Evolutionary conservation across 2,113 vertebrate species (phyloP).

Genomic region (Oncorhynchus mykiss): DNA sequence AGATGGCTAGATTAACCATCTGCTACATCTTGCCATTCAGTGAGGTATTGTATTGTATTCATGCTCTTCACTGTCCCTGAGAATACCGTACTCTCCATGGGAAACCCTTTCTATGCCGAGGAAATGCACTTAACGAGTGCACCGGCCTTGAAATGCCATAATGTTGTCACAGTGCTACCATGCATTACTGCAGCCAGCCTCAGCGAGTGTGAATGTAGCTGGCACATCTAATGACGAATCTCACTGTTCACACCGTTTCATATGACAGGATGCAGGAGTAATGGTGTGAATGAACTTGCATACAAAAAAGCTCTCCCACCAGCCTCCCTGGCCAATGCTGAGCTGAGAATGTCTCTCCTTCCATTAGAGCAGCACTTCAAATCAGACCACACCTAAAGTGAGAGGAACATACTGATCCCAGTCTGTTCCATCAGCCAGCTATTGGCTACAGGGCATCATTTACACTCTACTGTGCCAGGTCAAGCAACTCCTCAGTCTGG

Average conservation of each 20-base stretch:
- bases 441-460: slow-evolving; percentile 38
- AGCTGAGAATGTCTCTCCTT: slow-evolving; percentile 56
- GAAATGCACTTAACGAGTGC: slow-evolving; percentile 22
- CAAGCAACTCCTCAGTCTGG: not conserved
- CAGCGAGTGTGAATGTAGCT: slow-evolving; percentile 69
- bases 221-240: slow-evolving; percentile 72
- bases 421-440: slow-evolving; percentile 34
- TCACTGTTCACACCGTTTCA: slow-evolving; percentile 67
- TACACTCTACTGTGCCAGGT: not conserved
- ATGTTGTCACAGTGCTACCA: slow-evolving; percentile 70
- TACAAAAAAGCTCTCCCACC: slow-evolving; percentile 65
- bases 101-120: slow-evolving; percentile 12
- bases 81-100: slow-evolving; percentile 13
- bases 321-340: slow-evolving; percentile 60
- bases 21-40: too few species aligned
- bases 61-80: slow-evolving; percentile 53
- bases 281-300: slow-evolving; percentile 68
- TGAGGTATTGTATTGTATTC: slow-evolving; percentile 23
- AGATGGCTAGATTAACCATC: slow-evolving; percentile 52
- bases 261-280: slow-evolving; percentile 73
- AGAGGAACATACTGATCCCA: slow-evolving; percentile 37
- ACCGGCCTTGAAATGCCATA: slow-evolving; percentile 66
- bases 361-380: slow-evolving; percentile 67
- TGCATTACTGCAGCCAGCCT: slow-evolving; percentile 61
- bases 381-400: slow-evolving; percentile 61